These are phyloP conservation scores for Callionymus lyra DNA, from an alignment of 2,113 vertebrate genomes.

Conservation along the genomic window DNA sequence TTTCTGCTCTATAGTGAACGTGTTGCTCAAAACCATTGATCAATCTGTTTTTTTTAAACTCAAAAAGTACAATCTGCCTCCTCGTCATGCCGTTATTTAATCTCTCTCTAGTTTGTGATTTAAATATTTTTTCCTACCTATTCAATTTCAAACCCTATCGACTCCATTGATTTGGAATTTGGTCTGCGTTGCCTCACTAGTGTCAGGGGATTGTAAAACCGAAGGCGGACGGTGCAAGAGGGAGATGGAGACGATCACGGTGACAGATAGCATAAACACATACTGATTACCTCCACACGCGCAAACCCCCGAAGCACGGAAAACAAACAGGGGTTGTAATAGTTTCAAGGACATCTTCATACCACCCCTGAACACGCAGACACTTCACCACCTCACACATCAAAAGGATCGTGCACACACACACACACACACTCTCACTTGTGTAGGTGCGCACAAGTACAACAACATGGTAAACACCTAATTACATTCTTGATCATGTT, in stretches of 20 bases:
- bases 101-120: no score
- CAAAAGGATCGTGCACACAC: slow-evolving; percentile 11
- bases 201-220: slow-evolving; percentile 42
- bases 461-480: slow-evolving; percentile 1
- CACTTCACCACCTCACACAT: slow-evolving; percentile 7
- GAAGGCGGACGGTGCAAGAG: slow-evolving; percentile 29
- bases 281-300: slow-evolving; percentile 41
- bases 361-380: slow-evolving; percentile 14
- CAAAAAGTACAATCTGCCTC: no score
- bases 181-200: slow-evolving; percentile 4
- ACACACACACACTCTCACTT: slow-evolving; percentile 1
- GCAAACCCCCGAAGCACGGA: slow-evolving; percentile 12
- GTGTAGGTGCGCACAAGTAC: not conserved
- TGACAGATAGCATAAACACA: slow-evolving; percentile 58
- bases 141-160: no score
- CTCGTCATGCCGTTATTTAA: no score
- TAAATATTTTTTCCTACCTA: no score
- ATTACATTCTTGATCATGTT: slow-evolving; percentile 18
- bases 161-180: no score
- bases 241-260: slow-evolving; percentile 22
- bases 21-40: no score
- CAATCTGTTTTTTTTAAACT: no score
- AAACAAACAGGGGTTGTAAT: slow-evolving; percentile 17
- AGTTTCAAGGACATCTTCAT: slow-evolving; percentile 12
- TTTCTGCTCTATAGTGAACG: no score